Conservation (phyloP, 2,113 vertebrate species). For the Thunnus maccoyii region DNA sequence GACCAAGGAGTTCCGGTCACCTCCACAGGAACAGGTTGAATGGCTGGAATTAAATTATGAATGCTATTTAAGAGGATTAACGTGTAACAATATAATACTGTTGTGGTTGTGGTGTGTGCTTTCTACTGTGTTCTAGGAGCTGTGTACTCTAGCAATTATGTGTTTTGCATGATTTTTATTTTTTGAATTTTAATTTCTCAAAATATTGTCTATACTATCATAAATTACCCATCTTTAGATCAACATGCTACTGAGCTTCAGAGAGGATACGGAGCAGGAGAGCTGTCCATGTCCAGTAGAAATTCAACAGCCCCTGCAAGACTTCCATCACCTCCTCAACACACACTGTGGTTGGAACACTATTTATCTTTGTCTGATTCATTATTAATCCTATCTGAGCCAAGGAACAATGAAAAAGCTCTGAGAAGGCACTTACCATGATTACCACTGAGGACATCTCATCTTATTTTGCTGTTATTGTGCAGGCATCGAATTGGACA, state of each 20-base stretch:
- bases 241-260: slow-evolving; percentile 95
- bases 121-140: background rate
- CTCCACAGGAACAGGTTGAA: slow-evolving; percentile 95
- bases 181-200: background rate
- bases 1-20: slow-evolving; percentile 95
- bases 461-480: slow-evolving; percentile 23
- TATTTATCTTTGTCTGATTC: slow-evolving; percentile 25
- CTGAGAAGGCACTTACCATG: background rate
- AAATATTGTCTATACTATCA: background rate
- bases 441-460: background rate
- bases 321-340: slow-evolving; percentile 92
- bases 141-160: background rate
- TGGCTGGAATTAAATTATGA: background rate
- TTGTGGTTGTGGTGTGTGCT: background rate
- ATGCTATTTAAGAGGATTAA: background rate
- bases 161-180: too few species aligned
- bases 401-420: background rate
- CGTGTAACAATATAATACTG: background rate
- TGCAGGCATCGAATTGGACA: slow-evolving; percentile 90
- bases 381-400: slow-evolving; percentile 12
- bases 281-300: slow-evolving; percentile 91
- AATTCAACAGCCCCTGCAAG: slow-evolving; percentile 89
- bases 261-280: slow-evolving; percentile 87
- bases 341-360: slow-evolving; percentile 89
- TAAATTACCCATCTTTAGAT: slow-evolving; percentile 81